Evolutionary conservation across 2,797 vertebrate genomes (phyloP).

Genomic region (Melanotaenia nigrans): DNA sequence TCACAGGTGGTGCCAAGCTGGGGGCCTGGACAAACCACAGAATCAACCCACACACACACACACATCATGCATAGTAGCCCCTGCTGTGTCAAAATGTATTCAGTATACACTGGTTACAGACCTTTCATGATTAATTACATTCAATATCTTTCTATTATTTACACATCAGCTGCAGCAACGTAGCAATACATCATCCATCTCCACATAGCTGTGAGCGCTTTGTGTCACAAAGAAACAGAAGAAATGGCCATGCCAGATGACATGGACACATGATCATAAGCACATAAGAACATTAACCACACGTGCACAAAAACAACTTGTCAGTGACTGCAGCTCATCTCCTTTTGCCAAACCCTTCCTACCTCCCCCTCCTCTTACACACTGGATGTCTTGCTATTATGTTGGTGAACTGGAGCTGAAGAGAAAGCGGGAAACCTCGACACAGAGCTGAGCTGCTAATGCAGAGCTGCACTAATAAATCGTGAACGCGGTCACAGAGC

Average conservation of each 20-base stretch:
- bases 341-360: constrained; percentile 3
- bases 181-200: constrained; percentile 39
- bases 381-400: constrained; percentile 64
- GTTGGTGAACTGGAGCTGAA: constrained; percentile 80
- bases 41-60: constrained; percentile 5
- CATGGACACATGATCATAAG: constrained; percentile 29
- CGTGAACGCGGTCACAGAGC: constrained; percentile 16
- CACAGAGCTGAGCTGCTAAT: constrained; percentile 68
- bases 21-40: neutral
- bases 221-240: constrained; percentile 24
- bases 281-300: constrained; percentile 46
- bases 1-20: neutral
- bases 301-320: constrained; percentile 58
- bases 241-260: neutral
- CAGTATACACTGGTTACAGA: constrained; percentile 23
- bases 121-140: constrained; percentile 50
- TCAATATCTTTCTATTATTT: constrained; percentile 53
- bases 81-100: constrained; percentile 8
- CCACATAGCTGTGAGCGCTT: constrained; percentile 16
- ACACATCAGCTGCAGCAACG: constrained; percentile 33
- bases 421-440: constrained; percentile 61
- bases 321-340: constrained; percentile 27
- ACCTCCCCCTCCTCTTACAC: constrained; percentile 14
- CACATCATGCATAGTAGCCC: constrained; percentile 1
- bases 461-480: constrained; percentile 48